Evolutionary conservation across 1,140 invertebrate genomes (phyloP), one percentile per base, ranked within the genome.

Genomic region (Heliconius himera): DNA sequence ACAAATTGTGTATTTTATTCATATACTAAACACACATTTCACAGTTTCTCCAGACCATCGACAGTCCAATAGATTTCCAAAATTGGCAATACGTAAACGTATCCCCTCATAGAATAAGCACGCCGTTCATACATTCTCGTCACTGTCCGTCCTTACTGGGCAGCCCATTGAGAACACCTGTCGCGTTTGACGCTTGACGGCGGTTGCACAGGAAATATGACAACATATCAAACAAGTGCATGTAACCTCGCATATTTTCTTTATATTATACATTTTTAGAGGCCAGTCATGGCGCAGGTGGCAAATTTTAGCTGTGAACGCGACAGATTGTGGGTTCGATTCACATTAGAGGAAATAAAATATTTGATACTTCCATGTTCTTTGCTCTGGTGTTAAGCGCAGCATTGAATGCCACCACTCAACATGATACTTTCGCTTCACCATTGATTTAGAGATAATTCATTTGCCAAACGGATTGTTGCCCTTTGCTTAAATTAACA

Each of bases 101-200:
- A 22, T 60, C 56, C 60, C 26, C n/a, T 16, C 26, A 9, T 66
- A 29, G 60, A 66, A 66, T 66, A 66, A 29, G 60, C 60, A n/a
- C 18, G 60, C 18, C 60, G 60, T 29, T 66, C 60, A 66, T 66
- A 66, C 60, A 66, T 66, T 16, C 60, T 29, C 60, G 60, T 66
- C 60, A 66, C 60, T 66, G 60, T 66, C 56, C n/a, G n/a, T 60
- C 60, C 11, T 66, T 66, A 29, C 60, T 26, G 22, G 26, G 29
- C 26, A 9, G 3, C 26, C 9, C 26, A 26, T 29, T 26, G 60
- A 29, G 60, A 66, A 66, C 60, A 66, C 60, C 60, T 66, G 60
- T 66, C 60, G 60, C 8, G 4, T 29, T 26, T 29, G 60, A 66
- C 13, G 26, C 9, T n/a, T 66, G 60, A 29, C 22, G 60, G 60